phyloP scores from a whole-genome alignment of 2,797 vertebrate genomes.

The Philypnodon macrostomus region DNA sequence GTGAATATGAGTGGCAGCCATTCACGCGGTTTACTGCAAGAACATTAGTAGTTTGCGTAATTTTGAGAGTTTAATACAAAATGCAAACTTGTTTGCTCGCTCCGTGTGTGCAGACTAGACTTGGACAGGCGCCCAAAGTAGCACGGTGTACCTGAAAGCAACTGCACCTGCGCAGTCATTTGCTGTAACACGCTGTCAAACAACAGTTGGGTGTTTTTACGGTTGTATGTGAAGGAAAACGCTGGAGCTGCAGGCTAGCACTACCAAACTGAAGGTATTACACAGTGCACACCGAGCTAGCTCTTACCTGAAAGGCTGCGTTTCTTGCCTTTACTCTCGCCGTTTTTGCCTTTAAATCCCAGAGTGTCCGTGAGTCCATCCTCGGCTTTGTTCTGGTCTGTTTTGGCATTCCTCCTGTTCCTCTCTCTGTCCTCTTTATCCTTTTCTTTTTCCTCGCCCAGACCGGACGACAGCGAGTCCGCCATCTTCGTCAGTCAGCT shows the following conservation, averaged over 20 bases:
- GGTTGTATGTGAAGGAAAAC: neutral
- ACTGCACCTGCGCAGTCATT: constrained; percentile 4
- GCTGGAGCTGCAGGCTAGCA: constrained; percentile 9
- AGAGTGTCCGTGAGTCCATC: constrained; percentile 80
- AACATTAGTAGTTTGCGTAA: no score
- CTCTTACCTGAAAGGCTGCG: constrained; percentile 85
- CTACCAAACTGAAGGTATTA: constrained; percentile 33
- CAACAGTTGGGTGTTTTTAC: neutral
- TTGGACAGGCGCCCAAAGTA: constrained; percentile 16
- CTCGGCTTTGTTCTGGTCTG: constrained; percentile 43
- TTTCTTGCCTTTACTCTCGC: constrained; percentile 73
- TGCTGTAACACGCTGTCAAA: neutral
- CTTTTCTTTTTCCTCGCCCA: constrained; percentile 74
- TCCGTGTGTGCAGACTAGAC: constrained; percentile 13
- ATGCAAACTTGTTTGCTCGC: neutral
- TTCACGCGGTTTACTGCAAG: no score
- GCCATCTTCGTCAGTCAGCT: constrained; percentile 76
- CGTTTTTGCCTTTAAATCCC: constrained; percentile 83
- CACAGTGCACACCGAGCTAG: constrained; percentile 21
- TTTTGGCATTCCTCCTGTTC: constrained; percentile 38
- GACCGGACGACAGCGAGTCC: constrained; percentile 73
- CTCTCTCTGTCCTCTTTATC: constrained; percentile 70
- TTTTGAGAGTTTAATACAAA: no score
- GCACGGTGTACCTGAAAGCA: constrained; percentile 9
- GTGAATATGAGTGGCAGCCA: constrained; percentile 9